Conservation (phyloP, 2,113 vertebrate species). For the Phyllostomus hastatus region DNA sequence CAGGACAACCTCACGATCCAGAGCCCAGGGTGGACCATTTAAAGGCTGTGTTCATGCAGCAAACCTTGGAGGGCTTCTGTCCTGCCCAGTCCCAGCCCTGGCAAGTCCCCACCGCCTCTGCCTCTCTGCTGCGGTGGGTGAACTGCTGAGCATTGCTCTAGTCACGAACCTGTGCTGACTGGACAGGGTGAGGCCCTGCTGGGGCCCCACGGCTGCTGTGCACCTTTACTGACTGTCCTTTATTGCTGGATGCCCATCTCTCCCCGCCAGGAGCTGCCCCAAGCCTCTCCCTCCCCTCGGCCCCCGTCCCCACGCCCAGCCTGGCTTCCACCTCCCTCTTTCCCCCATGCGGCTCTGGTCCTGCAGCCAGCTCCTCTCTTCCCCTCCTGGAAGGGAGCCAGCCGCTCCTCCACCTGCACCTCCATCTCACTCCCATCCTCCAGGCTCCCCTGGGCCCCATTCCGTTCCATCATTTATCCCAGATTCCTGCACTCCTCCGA, state of each 20-base stretch:
- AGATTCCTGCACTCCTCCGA: background rate
- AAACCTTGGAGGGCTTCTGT: background rate
- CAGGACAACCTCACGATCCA: background rate
- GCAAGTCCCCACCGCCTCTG: background rate
- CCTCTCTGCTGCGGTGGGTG: background rate
- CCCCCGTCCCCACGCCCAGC: background rate
- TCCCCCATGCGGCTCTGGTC: background rate
- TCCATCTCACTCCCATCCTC: background rate
- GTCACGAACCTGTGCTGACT: background rate
- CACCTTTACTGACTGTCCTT: background rate
- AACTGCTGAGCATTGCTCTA: background rate
- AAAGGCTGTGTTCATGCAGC: background rate
- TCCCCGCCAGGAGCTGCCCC: background rate
- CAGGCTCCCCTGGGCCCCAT: background rate
- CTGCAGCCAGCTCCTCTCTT: background rate
- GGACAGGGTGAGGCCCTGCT: background rate
- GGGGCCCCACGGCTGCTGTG: background rate
- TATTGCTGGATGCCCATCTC: background rate
- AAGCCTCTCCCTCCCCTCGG: fast-evolving
- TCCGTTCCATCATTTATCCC: background rate
- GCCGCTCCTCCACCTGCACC: background rate
- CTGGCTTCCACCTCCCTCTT: background rate
- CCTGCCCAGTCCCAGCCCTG: background rate
- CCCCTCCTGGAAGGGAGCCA: background rate
- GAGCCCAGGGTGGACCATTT: fast-evolving